These are phyloP conservation scores for Hyperoplus lanceolatus DNA, from an alignment of 2,797 vertebrate genomes.

Conservation along the genomic window DNA sequence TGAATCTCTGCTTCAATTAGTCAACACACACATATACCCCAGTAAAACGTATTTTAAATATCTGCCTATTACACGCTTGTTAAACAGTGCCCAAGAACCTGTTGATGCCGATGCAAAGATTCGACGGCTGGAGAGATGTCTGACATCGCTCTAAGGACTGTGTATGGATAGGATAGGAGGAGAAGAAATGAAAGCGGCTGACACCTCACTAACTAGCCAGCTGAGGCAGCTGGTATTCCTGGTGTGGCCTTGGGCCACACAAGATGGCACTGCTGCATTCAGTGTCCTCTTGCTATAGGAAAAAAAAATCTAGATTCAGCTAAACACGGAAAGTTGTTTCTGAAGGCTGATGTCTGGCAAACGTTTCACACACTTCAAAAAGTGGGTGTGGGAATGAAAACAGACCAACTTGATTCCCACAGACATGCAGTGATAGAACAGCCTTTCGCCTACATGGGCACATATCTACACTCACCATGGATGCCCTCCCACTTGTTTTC, in stretches of 20 bases:
- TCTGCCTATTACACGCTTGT: constrained; percentile 1
- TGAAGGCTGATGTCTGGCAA: constrained; percentile 65
- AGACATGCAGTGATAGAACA: constrained; percentile 64
- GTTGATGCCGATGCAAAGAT: constrained; percentile 10
- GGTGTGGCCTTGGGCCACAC: constrained; percentile 47
- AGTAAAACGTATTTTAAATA: constrained; percentile 11
- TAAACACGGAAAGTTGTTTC: constrained; percentile 48
- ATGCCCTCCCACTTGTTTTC: constrained; percentile 51
- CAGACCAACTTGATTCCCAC: constrained; percentile 60
- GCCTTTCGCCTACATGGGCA: constrained; percentile 50
- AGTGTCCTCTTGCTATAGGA: constrained; percentile 63
- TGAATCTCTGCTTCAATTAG: constrained; percentile 31
- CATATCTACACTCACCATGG: constrained; percentile 46
- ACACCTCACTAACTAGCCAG: constrained; percentile 60
- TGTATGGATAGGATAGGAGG: constrained; percentile 26
- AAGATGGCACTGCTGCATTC: constrained; percentile 72
- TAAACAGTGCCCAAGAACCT: neutral
- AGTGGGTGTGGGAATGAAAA: constrained; percentile 61
- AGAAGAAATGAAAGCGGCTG: constrained; percentile 38
- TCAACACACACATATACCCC: neutral
- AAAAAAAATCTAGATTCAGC: constrained; percentile 30
- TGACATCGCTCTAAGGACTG: constrained; percentile 21
- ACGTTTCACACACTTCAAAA: constrained; percentile 67
- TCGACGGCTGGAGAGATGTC: constrained; percentile 12
- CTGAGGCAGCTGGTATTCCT: constrained; percentile 64